A percentile compares a stretch with the other conserved stretches of the same genome.
These are phyloP conservation scores for Lycaon pictus DNA, from an alignment of 2,113 vertebrate species.

Conservation along the genomic window DNA sequence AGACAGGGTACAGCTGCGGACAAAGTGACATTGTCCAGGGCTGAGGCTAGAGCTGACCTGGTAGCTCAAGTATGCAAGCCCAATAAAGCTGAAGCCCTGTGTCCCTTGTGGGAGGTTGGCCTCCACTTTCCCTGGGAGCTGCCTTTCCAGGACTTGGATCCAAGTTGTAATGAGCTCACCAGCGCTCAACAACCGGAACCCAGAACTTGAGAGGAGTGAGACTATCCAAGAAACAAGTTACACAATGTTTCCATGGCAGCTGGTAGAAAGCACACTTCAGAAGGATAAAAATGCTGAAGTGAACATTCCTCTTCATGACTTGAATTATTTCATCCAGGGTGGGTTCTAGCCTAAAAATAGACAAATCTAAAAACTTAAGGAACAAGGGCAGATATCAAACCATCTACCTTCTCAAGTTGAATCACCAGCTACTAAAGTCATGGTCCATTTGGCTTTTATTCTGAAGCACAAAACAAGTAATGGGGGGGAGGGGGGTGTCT, in stretches of 20 bases:
- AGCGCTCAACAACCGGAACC: conserved; percentile 16
- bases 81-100: not conserved
- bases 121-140: conserved; percentile 8
- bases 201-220: not conserved
- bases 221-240: not conserved
- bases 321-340: conserved; percentile 54
- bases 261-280: conserved; percentile 58
- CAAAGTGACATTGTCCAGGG: conserved; percentile 40
- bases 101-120: not conserved
- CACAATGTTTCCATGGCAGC: conserved; percentile 64
- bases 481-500: not conserved
- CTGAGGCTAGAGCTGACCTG: conserved; percentile 54
- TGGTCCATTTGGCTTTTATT: not conserved
- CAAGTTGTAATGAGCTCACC: conserved; percentile 56
- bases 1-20: conserved; percentile 45
- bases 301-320: conserved; percentile 46
- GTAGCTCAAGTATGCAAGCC: conserved; percentile 38
- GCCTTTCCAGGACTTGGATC: conserved; percentile 50
- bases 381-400: not conserved
- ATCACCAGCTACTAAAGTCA: conserved; percentile 36
- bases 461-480: conserved; percentile 29
- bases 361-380: not conserved
- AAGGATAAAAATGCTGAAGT: conserved; percentile 72
- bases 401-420: conserved; percentile 24
- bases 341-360: conserved; percentile 39